Evolutionary conservation across 2,888 invertebrate genomes (phyloP), one percentile per base, ranked within the genome.

Genomic region (Halictus quadricinctus): DNA sequence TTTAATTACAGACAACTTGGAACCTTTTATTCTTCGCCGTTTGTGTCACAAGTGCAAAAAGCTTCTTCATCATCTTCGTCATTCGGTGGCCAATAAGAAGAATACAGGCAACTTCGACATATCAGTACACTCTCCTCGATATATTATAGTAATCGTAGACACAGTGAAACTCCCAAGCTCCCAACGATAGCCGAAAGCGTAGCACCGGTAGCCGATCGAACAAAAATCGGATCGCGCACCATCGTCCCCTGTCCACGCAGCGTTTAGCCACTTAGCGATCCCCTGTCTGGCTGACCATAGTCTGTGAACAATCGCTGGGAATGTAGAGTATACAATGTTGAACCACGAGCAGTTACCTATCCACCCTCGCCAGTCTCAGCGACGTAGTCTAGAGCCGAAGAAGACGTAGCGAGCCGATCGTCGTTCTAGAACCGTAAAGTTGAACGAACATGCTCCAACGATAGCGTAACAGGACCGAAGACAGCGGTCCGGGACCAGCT

Each of bases 401-500:
- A 77, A 70, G 70, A 70, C 77, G 54, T 70, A 48, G n/a, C 13
- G 29, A 54, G n/a, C 29, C 60, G 43, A 12, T 41, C 69, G 69
- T 69, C 69, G 69, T 41, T 69, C 69, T 69, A 64, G 64, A 64
- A 29, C 64, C 18, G 64, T 29, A 64, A 29, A 29, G 64, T 18
- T 64, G 29, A 64, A 64, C 64, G 64, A 64, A 7, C 66, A 12
- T 43, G 54, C 41, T 43, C 41, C 76, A 48, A 69, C 64, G 64
- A 77, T 36, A 77, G 50, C 64, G 64, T 29, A 64, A 36, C 46
- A 54, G 66, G 36, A 69, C 36, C 41, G 76, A 77, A 77, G 69
- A 76, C 41, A 78, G 77, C 76, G 75, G 80, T 80, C 81, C 78
- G 60, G 41, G 66, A 69, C 54, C 86, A 80, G 76, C 74, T 74